Conservation (phyloP, 2,888 invertebrate species). For the Nudaria mundana region DNA sequence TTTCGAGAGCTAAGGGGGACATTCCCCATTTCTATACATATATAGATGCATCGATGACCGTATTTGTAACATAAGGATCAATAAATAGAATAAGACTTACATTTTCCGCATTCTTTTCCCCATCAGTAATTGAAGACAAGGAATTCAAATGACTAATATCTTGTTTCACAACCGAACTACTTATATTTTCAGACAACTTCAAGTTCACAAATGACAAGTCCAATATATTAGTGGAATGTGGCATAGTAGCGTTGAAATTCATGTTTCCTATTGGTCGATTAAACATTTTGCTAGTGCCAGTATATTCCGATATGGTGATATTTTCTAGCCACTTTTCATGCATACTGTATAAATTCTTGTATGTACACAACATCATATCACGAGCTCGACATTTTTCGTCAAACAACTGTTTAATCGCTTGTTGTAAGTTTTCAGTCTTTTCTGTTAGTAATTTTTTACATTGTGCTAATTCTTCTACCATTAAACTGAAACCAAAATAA, state of each 20-base stretch:
- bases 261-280: constrained; percentile 75
- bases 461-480: constrained; percentile 94
- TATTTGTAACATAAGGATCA: no score
- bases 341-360: constrained; percentile 79
- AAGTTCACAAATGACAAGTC: constrained; percentile 83
- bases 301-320: constrained; percentile 66
- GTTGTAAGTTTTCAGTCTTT: constrained; percentile 85
- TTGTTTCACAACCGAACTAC: constrained; percentile 67
- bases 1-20: no score
- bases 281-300: constrained; percentile 55
- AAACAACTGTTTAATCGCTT: constrained; percentile 84
- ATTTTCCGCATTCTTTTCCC: constrained; percentile 82
- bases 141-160: constrained; percentile 63
- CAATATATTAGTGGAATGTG: constrained; percentile 82
- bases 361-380: constrained; percentile 83
- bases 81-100: no score
- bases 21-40: no score
- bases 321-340: constrained; percentile 74
- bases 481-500: constrained; percentile 82
- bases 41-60: no score
- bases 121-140: constrained; percentile 69
- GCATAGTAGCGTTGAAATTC: constrained; percentile 65
- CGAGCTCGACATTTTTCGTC: constrained; percentile 85
- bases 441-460: constrained; percentile 91
- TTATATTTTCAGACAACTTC: constrained; percentile 83